Percentiles rank a stretch among this genome's conserved stretches.
phyloP scores from a whole-genome alignment of 1,140 invertebrate species.

The Aphelenchoides avenae region DNA sequence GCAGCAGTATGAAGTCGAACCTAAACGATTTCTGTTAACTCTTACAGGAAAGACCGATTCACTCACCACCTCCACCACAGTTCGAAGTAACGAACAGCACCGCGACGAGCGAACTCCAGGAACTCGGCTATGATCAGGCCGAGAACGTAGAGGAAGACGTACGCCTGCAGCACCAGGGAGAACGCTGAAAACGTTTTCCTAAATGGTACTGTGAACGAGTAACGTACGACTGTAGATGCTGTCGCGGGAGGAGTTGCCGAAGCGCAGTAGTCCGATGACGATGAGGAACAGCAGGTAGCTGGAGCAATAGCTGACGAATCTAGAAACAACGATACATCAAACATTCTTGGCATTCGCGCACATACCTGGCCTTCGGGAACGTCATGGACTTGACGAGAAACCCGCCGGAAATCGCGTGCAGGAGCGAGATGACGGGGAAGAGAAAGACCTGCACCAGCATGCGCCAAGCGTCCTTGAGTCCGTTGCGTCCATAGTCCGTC shows the following conservation, averaged over 20 bases:
- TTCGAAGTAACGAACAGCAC: conserved; percentile 21
- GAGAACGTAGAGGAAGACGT: conserved; percentile 30
- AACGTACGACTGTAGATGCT: too few species aligned
- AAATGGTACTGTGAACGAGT: conserved; percentile 8
- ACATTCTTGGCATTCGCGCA: neutral
- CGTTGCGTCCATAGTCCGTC: conserved; percentile 31
- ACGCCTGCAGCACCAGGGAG: conserved; percentile 13
- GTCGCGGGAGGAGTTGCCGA: too few species aligned
- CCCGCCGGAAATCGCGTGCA: conserved; percentile 25
- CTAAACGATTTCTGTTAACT: neutral
- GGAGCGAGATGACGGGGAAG: conserved; percentile 28
- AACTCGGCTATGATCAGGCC: conserved; percentile 26
- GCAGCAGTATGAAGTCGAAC: conserved; percentile 18
- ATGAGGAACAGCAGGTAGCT: conserved; percentile 26
- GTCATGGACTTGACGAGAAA: conserved; percentile 19
- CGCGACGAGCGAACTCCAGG: conserved; percentile 21
- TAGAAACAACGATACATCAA: too few species aligned
- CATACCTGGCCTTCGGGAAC: conserved; percentile 21
- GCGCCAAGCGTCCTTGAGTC: conserved; percentile 21
- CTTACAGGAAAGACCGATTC: neutral
- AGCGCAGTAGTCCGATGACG: conserved; percentile 1
- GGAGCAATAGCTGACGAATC: conserved; percentile 27
- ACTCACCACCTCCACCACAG: conserved; percentile 44
- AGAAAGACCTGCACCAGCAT: conserved; percentile 22
- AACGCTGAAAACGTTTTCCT: neutral